Evolutionary conservation across 2,888 invertebrate genomes (phyloP).

Genomic region (Pherbina coryleti): DNA sequence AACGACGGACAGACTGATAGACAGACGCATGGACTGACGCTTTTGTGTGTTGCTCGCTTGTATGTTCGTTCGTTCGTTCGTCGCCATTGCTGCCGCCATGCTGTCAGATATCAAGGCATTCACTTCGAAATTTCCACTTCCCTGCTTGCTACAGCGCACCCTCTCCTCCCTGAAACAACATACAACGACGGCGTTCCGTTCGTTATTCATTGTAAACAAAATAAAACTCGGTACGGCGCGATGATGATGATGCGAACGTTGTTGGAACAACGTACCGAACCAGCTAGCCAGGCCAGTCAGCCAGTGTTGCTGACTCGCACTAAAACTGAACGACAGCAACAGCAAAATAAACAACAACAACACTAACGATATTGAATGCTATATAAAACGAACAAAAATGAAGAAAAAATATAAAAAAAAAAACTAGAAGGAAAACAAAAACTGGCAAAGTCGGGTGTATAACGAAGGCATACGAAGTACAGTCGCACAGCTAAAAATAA

Average conservation of each 20-base stretch:
- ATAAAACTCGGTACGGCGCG: constrained; percentile 27
- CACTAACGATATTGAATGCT: constrained; percentile 38
- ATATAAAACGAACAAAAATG: constrained; percentile 41
- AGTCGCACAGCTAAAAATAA: constrained; percentile 67
- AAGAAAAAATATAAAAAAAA: constrained; percentile 43
- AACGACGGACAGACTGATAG: constrained; percentile 6
- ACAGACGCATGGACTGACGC: constrained; percentile 6
- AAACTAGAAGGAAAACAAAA: constrained; percentile 45
- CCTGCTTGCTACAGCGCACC: constrained; percentile 35
- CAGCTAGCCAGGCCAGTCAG: constrained; percentile 38
- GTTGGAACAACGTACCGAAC: constrained; percentile 50
- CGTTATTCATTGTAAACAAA: constrained; percentile 44
- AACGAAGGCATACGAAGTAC: constrained; percentile 60
- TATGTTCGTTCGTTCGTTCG: constrained; percentile 32
- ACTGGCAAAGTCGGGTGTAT: constrained; percentile 51
- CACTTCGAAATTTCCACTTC: constrained; percentile 49
- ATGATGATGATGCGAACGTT: constrained; percentile 44
- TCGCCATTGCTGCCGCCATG: constrained; percentile 51
- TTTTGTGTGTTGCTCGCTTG: not conserved
- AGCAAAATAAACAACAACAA: constrained; percentile 51
- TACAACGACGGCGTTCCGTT: constrained; percentile 39
- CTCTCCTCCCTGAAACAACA: constrained; percentile 33
- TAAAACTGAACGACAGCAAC: constrained; percentile 53
- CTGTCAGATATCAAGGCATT: constrained; percentile 53
- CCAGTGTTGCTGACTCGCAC: constrained; percentile 56